Conservation (phyloP, 2,888 invertebrate species). For the Diaphora mendica region DNA sequence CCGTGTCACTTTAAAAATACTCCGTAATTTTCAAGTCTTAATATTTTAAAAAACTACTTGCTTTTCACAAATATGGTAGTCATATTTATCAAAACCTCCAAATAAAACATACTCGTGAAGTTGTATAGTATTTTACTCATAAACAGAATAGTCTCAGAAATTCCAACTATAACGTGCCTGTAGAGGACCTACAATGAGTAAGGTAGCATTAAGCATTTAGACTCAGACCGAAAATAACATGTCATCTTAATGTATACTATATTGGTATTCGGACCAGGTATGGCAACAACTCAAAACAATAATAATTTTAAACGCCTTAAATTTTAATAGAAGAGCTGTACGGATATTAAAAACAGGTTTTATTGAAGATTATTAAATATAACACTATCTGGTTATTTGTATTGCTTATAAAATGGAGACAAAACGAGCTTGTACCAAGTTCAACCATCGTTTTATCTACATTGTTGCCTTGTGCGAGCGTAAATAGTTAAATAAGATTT, state of each 20-base stretch:
- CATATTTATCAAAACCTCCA: neutral
- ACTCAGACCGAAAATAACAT: neutral
- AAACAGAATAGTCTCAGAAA: neutral
- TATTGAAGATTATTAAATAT: neutral
- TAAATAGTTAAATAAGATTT: neutral
- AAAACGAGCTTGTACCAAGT: neutral
- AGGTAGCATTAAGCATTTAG: neutral
- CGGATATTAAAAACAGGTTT: neutral
- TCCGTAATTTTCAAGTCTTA: neutral
- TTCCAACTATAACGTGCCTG: neutral
- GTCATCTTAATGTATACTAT: neutral
- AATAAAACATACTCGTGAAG: neutral
- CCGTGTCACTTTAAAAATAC: neutral
- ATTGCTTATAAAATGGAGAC: neutral
- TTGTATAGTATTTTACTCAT: neutral
- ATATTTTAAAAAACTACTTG: too few species aligned
- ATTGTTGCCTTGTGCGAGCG: neutral
- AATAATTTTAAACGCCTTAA: neutral
- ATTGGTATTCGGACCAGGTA: too few species aligned
- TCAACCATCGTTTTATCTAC: neutral
- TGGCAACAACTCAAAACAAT: neutral
- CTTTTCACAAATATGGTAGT: neutral
- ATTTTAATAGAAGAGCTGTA: neutral
- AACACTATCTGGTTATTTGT: neutral
- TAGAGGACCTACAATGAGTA: neutral